Evolutionary conservation across 2,888 invertebrate genomes (phyloP).

Genomic region (Spisula subtruncata): DNA sequence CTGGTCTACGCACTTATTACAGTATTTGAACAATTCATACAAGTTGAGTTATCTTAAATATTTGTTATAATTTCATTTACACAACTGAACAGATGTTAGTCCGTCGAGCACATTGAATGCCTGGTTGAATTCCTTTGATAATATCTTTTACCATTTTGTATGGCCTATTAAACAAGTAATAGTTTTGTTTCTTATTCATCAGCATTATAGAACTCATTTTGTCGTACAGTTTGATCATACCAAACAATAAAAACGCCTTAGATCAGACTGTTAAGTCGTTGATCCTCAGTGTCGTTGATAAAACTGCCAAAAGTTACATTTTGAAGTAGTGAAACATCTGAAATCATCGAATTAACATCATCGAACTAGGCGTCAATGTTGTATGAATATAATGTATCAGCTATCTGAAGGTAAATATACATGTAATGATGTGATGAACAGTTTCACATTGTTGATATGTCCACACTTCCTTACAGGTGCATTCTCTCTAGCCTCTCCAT

Average conservation of each 20-base stretch:
- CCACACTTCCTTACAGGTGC: too few relatives aligned
- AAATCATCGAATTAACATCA: constrained; percentile 25
- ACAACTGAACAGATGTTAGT: background rate
- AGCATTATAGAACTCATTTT: background rate
- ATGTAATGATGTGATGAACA: too few relatives aligned
- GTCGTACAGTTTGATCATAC: background rate
- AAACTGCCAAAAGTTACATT: background rate
- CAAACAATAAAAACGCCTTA: background rate
- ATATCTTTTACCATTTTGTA: background rate
- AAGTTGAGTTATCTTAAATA: background rate
- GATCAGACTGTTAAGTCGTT: too few relatives aligned
- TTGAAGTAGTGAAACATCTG: background rate
- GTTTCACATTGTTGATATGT: too few relatives aligned
- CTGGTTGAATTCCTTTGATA: background rate
- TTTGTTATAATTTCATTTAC: background rate
- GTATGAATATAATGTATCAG: background rate
- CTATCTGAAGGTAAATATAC: too few relatives aligned
- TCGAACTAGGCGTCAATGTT: background rate
- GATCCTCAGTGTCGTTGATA: background rate
- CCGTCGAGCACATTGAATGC: background rate
- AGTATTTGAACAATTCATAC: background rate
- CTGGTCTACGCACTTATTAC: background rate
- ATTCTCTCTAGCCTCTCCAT: too few relatives aligned
- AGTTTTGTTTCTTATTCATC: background rate
- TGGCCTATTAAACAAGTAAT: background rate